phyloP scores from a whole-genome alignment of 1,140 invertebrate species.

The Drosophila micromelanica region DNA sequence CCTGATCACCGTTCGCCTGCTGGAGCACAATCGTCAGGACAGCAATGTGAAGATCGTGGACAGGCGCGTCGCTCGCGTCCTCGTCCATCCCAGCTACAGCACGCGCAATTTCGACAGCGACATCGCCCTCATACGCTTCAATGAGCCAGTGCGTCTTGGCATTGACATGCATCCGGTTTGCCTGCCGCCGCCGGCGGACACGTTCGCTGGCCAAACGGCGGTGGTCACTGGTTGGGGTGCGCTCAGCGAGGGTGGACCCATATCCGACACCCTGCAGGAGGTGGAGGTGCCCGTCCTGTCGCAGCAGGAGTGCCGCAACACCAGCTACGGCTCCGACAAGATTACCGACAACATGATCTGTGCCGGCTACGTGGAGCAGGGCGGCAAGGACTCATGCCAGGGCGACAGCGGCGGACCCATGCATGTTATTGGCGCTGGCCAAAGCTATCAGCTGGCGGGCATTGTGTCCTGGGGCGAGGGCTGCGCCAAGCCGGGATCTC shows the following conservation, averaged over 20 bases:
- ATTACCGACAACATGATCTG: constrained; percentile 95
- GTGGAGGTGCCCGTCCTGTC: constrained; percentile 90
- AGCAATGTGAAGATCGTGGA: constrained; percentile 71
- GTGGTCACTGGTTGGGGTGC: constrained; percentile 90
- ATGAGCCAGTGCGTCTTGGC: constrained; percentile 86
- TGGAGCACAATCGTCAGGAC: constrained; percentile 90
- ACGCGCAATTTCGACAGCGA: constrained; percentile 89
- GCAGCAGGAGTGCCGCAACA: constrained; percentile 88
- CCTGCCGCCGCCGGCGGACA: constrained; percentile 87
- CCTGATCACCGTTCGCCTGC: constrained; percentile 88
- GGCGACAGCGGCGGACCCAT: constrained; percentile 89
- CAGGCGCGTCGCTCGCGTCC: constrained; percentile 81
- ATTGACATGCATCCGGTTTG: constrained; percentile 90
- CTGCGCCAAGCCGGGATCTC: constrained; percentile 91
- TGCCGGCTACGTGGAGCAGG: constrained; percentile 90
- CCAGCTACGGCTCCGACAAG: constrained; percentile 87
- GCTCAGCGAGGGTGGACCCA: constrained; percentile 85
- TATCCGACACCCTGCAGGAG: constrained; percentile 87
- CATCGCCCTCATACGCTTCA: constrained; percentile 90
- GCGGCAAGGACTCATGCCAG: constrained; percentile 91
- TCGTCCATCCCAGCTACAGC: constrained; percentile 84
- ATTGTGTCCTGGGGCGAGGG: constrained; percentile 92
- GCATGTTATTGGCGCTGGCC: constrained; percentile 85
- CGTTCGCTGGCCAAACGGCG: constrained; percentile 85
- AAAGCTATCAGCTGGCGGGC: constrained; percentile 84